Evolutionary conservation across 2,888 invertebrate genomes (phyloP), one percentile per base, ranked within the genome.

Genomic region (Timema cristinae): DNA sequence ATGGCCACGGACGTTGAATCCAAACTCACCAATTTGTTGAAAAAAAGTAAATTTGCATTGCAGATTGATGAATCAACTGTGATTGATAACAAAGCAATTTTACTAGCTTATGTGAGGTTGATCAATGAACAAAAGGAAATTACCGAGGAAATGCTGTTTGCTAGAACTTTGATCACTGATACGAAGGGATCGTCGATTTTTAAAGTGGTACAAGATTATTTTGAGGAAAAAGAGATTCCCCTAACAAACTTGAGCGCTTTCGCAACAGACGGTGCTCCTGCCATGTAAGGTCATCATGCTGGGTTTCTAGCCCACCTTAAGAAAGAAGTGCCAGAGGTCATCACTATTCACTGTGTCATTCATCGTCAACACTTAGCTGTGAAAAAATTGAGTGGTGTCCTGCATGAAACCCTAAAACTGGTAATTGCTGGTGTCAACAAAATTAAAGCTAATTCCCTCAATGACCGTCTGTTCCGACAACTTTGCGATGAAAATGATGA

Each of bases 141-240:
- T 69, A 51, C 67, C 61, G 74, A 74, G 72, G 74, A 74, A 72
- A 69, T 74, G 68, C 59, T 74, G 52, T 74, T 32, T 69, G 72
- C 72, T 52, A 72, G 71, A 72, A 68, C 70, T 72, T 68, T 74
- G 68, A 71, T 70, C 63, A 72, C 32, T 32, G 32, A 32, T 32
- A 32, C 32, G 1, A 32, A 32, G 32, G 32, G 32, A 32, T 32
- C 32, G 32, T 32, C 1, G 32, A 32, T 32, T 32, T 32, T 72
- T 54, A 54, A 13, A 54, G 54, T 54, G 54, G 54, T 54, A 4
- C 4, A 54, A 54, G 11, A 54, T 54, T 54, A 54, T 54, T 54
- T 54, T 54, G 54, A 54, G 54, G 54, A 54, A 54, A 54, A 54
- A 54, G 54, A 54, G 54, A 54, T 54, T 13, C 54, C 54, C 54